phyloP scores from a whole-genome alignment of 2,888 invertebrate genomes.

The Micoletzkya japonica region DNA sequence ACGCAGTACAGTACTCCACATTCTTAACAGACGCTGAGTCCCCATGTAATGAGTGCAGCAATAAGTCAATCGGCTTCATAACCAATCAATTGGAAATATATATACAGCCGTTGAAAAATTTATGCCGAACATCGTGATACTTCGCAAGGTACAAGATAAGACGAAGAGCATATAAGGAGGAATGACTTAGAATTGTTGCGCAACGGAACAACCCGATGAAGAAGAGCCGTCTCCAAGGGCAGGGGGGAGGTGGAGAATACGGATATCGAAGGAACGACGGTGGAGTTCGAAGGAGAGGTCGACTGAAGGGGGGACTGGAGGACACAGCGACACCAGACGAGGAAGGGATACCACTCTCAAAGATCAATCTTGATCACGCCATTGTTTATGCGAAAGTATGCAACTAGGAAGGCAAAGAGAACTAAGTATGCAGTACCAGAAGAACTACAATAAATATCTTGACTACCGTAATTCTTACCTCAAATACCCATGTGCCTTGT shows the following conservation, averaged over 20 bases:
- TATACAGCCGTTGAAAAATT: too few species aligned
- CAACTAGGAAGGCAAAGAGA: too few species aligned
- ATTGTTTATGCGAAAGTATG: too few species aligned
- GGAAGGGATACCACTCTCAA: slow-evolving; percentile 20
- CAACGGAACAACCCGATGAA: neutral
- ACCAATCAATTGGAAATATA: too few species aligned
- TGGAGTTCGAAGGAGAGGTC: slow-evolving; percentile 26
- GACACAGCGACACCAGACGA: slow-evolving; percentile 20
- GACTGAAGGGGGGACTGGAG: slow-evolving; percentile 15
- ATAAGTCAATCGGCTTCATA: too few species aligned
- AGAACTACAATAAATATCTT: neutral
- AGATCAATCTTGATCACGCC: too few species aligned
- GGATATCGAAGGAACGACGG: slow-evolving; percentile 23
- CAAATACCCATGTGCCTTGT: slow-evolving; percentile 24
- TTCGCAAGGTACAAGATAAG: too few species aligned
- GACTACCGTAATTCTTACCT: neutral
- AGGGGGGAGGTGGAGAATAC: slow-evolving; percentile 25
- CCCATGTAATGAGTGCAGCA: too few species aligned
- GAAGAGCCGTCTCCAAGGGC: slow-evolving; percentile 18
- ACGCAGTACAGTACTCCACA: slow-evolving; percentile 23
- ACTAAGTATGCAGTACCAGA: too few species aligned
- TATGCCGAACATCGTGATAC: too few species aligned
- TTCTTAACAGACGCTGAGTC: too few species aligned
- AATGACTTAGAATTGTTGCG: slow-evolving; percentile 18
- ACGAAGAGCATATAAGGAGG: too few species aligned